Evolutionary conservation across 2,888 invertebrate species (phyloP).

Genomic region (Scaptomyza caliginosa): DNA sequence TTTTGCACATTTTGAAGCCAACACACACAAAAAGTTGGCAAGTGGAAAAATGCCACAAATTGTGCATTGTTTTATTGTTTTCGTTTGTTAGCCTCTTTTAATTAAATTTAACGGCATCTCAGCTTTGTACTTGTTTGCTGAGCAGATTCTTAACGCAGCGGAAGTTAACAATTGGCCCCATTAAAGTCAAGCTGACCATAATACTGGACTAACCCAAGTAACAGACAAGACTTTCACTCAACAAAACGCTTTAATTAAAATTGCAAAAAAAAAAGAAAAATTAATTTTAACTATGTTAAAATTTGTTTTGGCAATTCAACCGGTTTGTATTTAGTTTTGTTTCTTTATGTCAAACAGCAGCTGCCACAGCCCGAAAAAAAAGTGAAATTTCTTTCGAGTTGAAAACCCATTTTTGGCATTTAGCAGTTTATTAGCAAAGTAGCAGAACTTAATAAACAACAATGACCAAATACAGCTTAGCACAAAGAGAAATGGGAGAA

Average conservation of each 20-base stretch:
- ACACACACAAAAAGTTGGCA: constrained; percentile 22
- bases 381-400: constrained; percentile 65
- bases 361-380: constrained; percentile 54
- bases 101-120: constrained; percentile 66
- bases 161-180: constrained; percentile 74
- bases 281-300: constrained; percentile 69
- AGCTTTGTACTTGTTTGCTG: constrained; percentile 49
- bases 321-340: constrained; percentile 45
- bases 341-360: constrained; percentile 14
- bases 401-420: constrained; percentile 67
- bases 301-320: constrained; percentile 61
- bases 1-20: constrained; percentile 46
- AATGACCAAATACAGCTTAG: constrained; percentile 33
- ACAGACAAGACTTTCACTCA: constrained; percentile 45
- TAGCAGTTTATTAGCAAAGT: constrained; percentile 63
- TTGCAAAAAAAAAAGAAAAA: constrained; percentile 63
- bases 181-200: constrained; percentile 39
- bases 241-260: constrained; percentile 76
- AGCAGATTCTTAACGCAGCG: constrained; percentile 64
- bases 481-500: constrained; percentile 35
- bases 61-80: constrained; percentile 66
- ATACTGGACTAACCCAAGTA: constrained; percentile 24
- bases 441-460: constrained; percentile 49
- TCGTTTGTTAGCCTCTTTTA: constrained; percentile 54
- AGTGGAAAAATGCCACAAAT: constrained; percentile 70